Percentiles rank a stretch among this genome's conserved stretches.
Conservation (phyloP, 2,888 invertebrate genomes). For the Metacarcinus magister region DNA sequence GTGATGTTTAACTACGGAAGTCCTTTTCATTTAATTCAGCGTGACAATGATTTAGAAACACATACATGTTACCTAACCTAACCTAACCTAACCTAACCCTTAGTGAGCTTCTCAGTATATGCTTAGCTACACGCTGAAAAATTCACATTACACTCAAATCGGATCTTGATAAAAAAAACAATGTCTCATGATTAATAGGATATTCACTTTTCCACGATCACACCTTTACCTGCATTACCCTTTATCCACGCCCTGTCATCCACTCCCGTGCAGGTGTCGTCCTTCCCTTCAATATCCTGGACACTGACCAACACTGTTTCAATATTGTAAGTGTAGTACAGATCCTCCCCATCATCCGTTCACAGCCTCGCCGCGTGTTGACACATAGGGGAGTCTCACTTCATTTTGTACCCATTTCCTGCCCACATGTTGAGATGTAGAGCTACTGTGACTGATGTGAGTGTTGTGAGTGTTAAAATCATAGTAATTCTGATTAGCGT, state of each 20-base stretch:
- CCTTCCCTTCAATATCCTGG: constrained; percentile 15
- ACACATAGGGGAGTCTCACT: neutral
- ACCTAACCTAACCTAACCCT: too few relatives aligned
- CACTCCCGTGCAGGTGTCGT: neutral
- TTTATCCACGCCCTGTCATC: neutral
- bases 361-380: neutral
- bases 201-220: neutral
- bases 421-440: neutral
- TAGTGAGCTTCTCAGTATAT: too few relatives aligned
- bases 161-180: neutral
- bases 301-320: neutral
- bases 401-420: neutral
- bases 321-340: neutral
- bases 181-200: too few relatives aligned
- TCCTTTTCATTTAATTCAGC: too few relatives aligned
- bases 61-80: too few relatives aligned
- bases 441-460: neutral
- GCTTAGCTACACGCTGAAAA: too few relatives aligned
- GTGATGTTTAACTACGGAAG: neutral
- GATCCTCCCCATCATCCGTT: neutral
- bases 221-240: neutral
- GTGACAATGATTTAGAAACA: too few relatives aligned
- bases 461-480: neutral
- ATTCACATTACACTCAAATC: neutral
- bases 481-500: too few relatives aligned